A percentile compares a stretch with the other conserved stretches of the same genome.
Evolutionary conservation across 1,140 invertebrate species (phyloP).

Genomic region (Dreissena polymorpha): DNA sequence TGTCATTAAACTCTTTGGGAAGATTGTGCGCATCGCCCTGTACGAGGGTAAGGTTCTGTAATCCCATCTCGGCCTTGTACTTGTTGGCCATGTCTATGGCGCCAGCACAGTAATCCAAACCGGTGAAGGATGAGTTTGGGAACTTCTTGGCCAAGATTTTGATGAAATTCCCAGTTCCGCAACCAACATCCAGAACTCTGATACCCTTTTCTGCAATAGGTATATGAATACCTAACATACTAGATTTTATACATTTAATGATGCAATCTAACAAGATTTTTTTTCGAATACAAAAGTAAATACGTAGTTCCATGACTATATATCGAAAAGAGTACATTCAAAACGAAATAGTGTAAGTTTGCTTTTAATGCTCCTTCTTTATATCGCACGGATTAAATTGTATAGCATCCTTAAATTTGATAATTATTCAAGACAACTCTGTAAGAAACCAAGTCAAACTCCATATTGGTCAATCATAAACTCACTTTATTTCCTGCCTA

Average conservation of each 20-base stretch:
- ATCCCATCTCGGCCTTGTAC: constrained; percentile 10
- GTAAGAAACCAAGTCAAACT: too few species aligned
- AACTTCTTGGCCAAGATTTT: constrained; percentile 49
- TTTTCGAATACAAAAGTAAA: too few species aligned
- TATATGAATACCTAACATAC: not conserved
- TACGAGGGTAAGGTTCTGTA: constrained; percentile 53
- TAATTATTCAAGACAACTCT: too few species aligned
- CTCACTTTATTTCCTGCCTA: too few species aligned
- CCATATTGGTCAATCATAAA: too few species aligned
- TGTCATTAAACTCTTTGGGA: constrained; percentile 39
- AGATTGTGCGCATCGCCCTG: constrained; percentile 52
- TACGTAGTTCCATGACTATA: too few species aligned
- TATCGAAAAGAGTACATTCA: too few species aligned
- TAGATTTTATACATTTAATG: not conserved
- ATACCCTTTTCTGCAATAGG: constrained; percentile 50
- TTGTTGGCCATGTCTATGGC: constrained; percentile 27
- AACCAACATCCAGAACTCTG: constrained; percentile 61
- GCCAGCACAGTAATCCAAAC: constrained; percentile 32
- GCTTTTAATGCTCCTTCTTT: too few species aligned
- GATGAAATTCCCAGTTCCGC: constrained; percentile 41
- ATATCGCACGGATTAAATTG: too few species aligned
- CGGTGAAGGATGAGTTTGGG: constrained; percentile 55
- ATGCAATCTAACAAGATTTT: too few species aligned
- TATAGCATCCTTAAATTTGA: too few species aligned
- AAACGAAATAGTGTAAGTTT: too few species aligned